Evolutionary conservation across 2,113 vertebrate species (phyloP), one percentile per base, ranked within the genome.

Genomic region (Motacilla tschutschensis): DNA sequence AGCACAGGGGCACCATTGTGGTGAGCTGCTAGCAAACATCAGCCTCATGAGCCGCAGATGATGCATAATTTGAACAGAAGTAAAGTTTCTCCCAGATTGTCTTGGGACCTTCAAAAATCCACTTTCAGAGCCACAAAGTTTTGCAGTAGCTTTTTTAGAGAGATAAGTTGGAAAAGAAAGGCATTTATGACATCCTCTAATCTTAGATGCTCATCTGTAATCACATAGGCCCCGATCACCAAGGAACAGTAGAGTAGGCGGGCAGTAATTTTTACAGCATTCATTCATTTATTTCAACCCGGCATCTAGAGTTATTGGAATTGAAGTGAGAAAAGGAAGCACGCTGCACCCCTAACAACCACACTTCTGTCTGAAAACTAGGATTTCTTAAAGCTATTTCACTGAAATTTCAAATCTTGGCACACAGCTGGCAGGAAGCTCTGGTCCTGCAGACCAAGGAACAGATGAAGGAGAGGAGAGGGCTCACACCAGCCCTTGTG

Each of bases 1-100:
- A 83, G 60, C 48, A 83, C 33, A 87, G 80, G 13, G 75, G 63
- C 47, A 53, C 67, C 65, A 46, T 79, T 93, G 72, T 77, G 83
- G 47, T 51, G 65, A 93, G 25, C 31, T 2, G 2, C 69, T 19
- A 76, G 47, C 77, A 79, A 93, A 74, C 66, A 89, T 24, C 69
- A 85, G 41, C 54, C 50, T 87, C 62, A 51, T 62, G 75, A 77
- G 69, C 25, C 67, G 65, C 50, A 87, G 53, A 65, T 36, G 63
- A 86, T 2, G 1, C 35, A 31, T 21, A 58, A 78, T 65, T 73
- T 58, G 62, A 76, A 54, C 38, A 84, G 29, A 73, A 87, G 33
- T 36, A 22, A 87, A 87, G 41, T 73, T 91, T 78, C 43, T 17
- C 13, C 28, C 20, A 44, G 35, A 28, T 21, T 69, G 43, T 60